Percentiles rank a stretch among this genome's conserved stretches.
These are phyloP conservation scores for Desmophyllum pertusum DNA, from an alignment of 92 coral and sea anemone species.

Conservation along the genomic window DNA sequence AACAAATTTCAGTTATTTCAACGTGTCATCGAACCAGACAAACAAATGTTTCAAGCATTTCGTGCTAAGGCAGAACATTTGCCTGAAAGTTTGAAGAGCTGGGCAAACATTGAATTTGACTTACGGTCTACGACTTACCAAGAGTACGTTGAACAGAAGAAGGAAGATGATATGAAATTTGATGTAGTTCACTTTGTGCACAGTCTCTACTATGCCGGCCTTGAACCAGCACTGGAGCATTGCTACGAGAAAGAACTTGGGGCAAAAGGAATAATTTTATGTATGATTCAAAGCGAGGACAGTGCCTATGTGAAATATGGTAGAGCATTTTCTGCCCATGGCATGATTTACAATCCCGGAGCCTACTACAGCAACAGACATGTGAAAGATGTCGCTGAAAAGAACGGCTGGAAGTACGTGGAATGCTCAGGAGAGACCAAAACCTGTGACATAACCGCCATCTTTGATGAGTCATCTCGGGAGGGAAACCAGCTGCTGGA, in stretches of 20 bases:
- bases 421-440: conserved; percentile 12
- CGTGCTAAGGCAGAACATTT: background rate
- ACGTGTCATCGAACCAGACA: conserved; percentile 32
- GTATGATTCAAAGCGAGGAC: background rate
- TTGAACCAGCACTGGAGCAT: conserved; percentile 9
- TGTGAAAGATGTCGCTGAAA: conserved; percentile 8
- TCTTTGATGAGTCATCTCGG: conserved; percentile 7
- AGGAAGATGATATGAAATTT: background rate
- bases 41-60: background rate
- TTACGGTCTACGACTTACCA: background rate
- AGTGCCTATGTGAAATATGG: background rate
- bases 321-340: background rate
- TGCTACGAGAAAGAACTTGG: conserved; percentile 37
- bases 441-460: background rate
- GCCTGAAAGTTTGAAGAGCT: background rate
- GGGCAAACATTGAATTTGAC: background rate
- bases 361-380: background rate
- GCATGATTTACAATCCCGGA: background rate
- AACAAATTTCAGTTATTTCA: background rate
- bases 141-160: conserved; percentile 16
- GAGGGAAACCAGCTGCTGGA: conserved; percentile 14
- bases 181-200: conserved; percentile 29
- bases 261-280: background rate
- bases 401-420: conserved; percentile 24
- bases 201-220: conserved; percentile 13